Base-by-base conservation (phyloP, 2,888 invertebrate genomes). In the Acanthacorydalis orientalis region DNA sequence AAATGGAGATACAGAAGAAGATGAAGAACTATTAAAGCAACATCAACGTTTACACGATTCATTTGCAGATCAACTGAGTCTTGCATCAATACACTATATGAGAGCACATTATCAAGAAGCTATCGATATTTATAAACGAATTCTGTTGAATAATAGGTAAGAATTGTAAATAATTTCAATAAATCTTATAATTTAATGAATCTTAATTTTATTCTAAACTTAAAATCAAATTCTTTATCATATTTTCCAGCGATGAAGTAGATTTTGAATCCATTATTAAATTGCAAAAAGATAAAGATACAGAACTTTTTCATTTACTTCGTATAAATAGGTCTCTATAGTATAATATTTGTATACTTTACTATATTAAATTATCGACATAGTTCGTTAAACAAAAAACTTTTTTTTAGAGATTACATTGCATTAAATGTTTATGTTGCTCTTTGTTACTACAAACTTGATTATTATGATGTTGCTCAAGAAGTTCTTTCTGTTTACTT, bases 31-130 rank as follows among this genome's bases (percentile, higher is more conserved):
- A 51, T 83, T 87, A 78, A 76, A 79, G 37, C 78, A 86, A 50
- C 90, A 93, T 64, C 82, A 88, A 49, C 78, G 82, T 35, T 69
- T 97, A 35, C 81, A 87, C 48, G 91, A 92, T 59, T 77, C 86
- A 7, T 75, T 92, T 1, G 93, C 96, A 64, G 96, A 98, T 70
- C 95, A 96, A 64, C 73, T 98, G 37, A 90, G 92, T 56, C 66
- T 97, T 47, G 97, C 97, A 1, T 90, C 96, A 1, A 87, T 98
- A 54, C 96, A 98, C 63, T 98, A 93, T 61, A 72, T 97, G 48
- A 75, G 96, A 47, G 87, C 89, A 7, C 97, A 98, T 65, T 98
- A 96, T 63, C 95, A 96, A 63, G 97, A 98, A 64, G 96, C 98
- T 42, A 95, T 97, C 51, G 96, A 97, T 63, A 91, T 97, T 52